Percentiles rank a stretch among this genome's conserved stretches.
These are phyloP conservation scores for Steinernema feltiae DNA, from an alignment of 1,140 invertebrate genomes.

Conservation along the genomic window DNA sequence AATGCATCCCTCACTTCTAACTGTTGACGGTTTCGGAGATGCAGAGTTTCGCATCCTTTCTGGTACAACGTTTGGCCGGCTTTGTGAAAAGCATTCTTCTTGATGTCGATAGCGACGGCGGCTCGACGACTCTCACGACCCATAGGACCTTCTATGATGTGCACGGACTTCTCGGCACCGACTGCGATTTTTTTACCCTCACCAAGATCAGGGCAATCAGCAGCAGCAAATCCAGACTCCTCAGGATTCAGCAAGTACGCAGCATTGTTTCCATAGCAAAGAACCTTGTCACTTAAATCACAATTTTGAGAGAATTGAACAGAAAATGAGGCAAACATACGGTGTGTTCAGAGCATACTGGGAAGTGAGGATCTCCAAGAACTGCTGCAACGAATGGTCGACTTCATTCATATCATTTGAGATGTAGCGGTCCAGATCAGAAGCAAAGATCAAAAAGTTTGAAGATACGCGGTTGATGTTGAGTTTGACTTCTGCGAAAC, in stretches of 20 bases:
- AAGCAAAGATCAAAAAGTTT: background rate
- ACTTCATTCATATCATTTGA: background rate
- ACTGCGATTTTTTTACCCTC: conserved; percentile 19
- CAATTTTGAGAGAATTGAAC: background rate
- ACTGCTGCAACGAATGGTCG: background rate
- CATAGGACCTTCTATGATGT: conserved; percentile 20
- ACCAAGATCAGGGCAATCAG: background rate
- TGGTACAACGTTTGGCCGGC: background rate
- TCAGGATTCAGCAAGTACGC: conserved; percentile 6
- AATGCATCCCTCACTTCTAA: background rate
- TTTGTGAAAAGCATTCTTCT: conserved; percentile 25
- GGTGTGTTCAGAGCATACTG: background rate
- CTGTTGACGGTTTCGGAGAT: background rate
- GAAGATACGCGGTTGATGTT: background rate
- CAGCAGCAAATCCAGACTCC: background rate
- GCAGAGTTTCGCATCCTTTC: background rate
- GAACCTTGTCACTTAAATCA: background rate
- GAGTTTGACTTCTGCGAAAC: background rate
- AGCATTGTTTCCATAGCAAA: background rate
- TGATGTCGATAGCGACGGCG: conserved; percentile 9
- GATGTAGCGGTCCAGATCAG: background rate
- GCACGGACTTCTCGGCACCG: conserved; percentile 10
- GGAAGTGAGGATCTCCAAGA: background rate
- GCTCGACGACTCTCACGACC: background rate
- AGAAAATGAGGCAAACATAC: background rate